Evolutionary conservation across 2,888 invertebrate species (phyloP).

Genomic region (Blastobasis adustella): DNA sequence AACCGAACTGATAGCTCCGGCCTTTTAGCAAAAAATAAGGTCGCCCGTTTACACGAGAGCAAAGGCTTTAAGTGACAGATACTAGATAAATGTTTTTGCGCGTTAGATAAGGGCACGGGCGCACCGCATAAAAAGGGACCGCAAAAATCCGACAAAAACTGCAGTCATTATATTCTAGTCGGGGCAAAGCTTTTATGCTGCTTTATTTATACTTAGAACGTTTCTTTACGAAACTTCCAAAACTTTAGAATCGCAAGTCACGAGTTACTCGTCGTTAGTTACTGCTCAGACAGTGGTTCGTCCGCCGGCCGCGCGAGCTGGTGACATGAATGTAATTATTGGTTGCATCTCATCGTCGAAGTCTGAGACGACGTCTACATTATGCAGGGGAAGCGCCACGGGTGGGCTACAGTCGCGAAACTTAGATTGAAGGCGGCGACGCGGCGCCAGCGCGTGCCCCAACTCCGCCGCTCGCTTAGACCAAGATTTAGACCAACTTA

Average conservation of each 20-base stretch:
- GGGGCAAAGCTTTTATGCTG: conserved; percentile 10
- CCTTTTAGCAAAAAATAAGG: conserved; percentile 69
- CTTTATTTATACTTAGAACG: too few species aligned
- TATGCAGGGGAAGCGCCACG: conserved; percentile 54
- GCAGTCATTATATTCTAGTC: conserved; percentile 20
- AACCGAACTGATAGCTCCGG: conserved; percentile 60
- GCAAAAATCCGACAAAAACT: conserved; percentile 36
- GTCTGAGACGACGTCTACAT: conserved; percentile 56
- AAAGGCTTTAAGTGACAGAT: conserved; percentile 70
- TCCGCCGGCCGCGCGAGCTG: not conserved
- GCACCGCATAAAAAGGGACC: conserved; percentile 43
- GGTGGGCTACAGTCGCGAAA: conserved; percentile 57
- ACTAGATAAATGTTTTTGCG: conserved; percentile 70
- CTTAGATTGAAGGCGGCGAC: conserved; percentile 70
- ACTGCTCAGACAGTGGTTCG: not conserved
- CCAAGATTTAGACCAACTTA: conserved; percentile 61
- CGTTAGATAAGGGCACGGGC: conserved; percentile 56
- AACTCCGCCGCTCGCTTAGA: conserved; percentile 60
- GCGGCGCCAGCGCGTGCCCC: conserved; percentile 54
- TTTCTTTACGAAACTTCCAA: too few species aligned
- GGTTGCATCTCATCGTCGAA: conserved; percentile 45
- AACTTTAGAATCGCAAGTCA: too few species aligned
- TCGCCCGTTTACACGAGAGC: conserved; percentile 67
- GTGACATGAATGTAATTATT: conserved; percentile 50
- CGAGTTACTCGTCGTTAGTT: too few species aligned